Evolutionary conservation across 2,113 vertebrate species (phyloP).

Genomic region (Tetrax tetrax): DNA sequence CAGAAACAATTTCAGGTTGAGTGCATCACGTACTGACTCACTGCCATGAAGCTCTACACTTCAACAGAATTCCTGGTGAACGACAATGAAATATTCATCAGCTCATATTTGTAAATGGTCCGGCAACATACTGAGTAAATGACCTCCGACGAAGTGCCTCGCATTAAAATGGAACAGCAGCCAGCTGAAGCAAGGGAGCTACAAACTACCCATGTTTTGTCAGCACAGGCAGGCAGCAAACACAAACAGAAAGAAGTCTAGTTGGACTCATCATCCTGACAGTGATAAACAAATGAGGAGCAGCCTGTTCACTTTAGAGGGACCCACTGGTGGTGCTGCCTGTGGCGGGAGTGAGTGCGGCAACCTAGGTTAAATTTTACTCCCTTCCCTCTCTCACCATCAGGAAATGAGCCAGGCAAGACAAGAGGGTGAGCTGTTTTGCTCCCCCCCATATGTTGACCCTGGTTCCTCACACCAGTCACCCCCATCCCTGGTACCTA

Average conservation of each 20-base stretch:
- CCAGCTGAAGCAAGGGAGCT: slow-evolving; percentile 35
- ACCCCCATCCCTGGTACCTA: background rate
- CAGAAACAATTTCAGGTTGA: slow-evolving; percentile 1
- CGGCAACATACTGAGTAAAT: slow-evolving; percentile 49
- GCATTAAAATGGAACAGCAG: slow-evolving; percentile 48
- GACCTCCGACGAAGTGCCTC: slow-evolving; percentile 35
- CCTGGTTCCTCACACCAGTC: background rate
- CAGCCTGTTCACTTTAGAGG: background rate
- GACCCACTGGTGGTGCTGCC: background rate
- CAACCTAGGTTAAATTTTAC: background rate
- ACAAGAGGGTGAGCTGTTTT: background rate
- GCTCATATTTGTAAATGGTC: slow-evolving; percentile 57
- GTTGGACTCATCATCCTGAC: slow-evolving; percentile 23
- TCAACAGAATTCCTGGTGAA: slow-evolving; percentile 58
- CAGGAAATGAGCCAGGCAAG: background rate
- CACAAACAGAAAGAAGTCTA: slow-evolving; percentile 50
- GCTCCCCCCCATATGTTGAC: background rate
- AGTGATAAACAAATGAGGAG: slow-evolving; percentile 48
- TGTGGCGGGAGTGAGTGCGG: background rate
- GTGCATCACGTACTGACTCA: background rate
- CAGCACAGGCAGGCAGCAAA: slow-evolving; percentile 61
- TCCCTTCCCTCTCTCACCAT: background rate
- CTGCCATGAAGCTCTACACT: slow-evolving; percentile 32
- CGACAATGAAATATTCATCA: slow-evolving; percentile 74
- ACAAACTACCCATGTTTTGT: slow-evolving; percentile 59